Base-by-base conservation (phyloP, 2,797 vertebrate genomes). In the Sylvilagus floridanus region DNA sequence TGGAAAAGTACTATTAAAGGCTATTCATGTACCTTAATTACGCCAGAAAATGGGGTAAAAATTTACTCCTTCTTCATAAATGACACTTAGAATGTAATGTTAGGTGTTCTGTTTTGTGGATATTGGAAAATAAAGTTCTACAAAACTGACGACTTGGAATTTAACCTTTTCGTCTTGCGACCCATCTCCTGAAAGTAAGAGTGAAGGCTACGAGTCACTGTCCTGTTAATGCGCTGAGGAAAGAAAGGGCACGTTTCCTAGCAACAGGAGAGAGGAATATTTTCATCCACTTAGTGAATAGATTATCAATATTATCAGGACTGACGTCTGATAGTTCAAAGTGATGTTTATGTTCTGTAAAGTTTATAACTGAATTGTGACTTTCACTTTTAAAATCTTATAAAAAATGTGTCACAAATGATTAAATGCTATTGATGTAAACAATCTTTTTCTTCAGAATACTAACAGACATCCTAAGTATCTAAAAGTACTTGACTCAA, bases 71-170 rank as follows among this genome's bases (percentile, higher is more conserved):
- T 94, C 92, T 97, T 97, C 82, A 50, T 98, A 98, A 98, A 97
- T 97, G 94, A 85, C 88, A 96, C 90, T 98, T 97, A 97, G 92
- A 96, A 95, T 97, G 97, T 98, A 96, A 98, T 98, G 97, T 97
- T 86, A 97, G 83, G 63, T 97, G 84, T 98, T 98, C 97, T 97
- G 94, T 95, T 96, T 96, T 90, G 87, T 95, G 52, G 60, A 63
- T 85, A 78, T 91, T 96, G 97, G 84, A 98, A 98, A 97, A 97
- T 97, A 97, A 96, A 98, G 63, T 84, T 97, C 93, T 32, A 7
- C 50, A 96, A 89, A 98, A 97, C 84, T 91, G 97, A 96, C 1
- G 93, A 30, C 93, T 98, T 97, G 82, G 72, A 93, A 97, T 95
- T 96, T 84, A 96, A 95, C 92, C 42, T 73, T 91, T 63, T 82